Base-by-base conservation (phyloP, 1,140 invertebrate species). In the Rhagoletis zephyria region DNA sequence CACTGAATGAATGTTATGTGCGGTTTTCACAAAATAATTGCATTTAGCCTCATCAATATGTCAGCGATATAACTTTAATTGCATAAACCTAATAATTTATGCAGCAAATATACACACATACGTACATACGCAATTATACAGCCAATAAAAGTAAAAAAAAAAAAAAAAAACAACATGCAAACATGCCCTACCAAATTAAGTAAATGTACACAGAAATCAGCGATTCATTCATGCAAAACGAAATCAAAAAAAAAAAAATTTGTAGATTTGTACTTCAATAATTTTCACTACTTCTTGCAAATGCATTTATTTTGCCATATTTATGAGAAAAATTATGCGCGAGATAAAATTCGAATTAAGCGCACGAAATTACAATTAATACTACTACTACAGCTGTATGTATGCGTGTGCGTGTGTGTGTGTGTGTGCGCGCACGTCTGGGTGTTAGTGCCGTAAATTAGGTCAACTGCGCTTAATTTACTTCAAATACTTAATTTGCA, bases 401-500 rank as follows among this genome's bases (percentile, higher is more conserved):
- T 40, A 30, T 67, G 30, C 40, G 64, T 12, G 63, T 64, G 16
- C 4, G 16, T 16, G 4, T 64, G 63, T 16, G 30, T 16, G 3
- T 70, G 40, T 9, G 42, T 74, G 42, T 77, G 14, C 51, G 14
- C 16, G 14, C 51, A 4, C 16, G 45, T 51, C 14, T 77, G 70
- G 0, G 45, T 4, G 12, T 48, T 51, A 4, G 48, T 81, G 16
- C 45, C 48, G 4, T 63, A 85, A 85, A 85, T 61, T 85, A 85
- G 85, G 85, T 85, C 85, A 85, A 40, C 85, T 85, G 85, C 85
- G 63, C 85, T 85, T 85, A 85, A 85, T 85, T 85, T 85, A 45
- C 59, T 85, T 63, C 48, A 81, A 81, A 81, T 81, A 81, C 48
- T 81, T 81, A 81, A 56, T 81, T 81, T 81, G 48, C 48, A 81